Percentiles rank a stretch among this genome's conserved stretches.
These are phyloP conservation scores for Chiridota heheva DNA, from an alignment of 35 echinoderm and acorn worm species.

Conservation along the genomic window DNA sequence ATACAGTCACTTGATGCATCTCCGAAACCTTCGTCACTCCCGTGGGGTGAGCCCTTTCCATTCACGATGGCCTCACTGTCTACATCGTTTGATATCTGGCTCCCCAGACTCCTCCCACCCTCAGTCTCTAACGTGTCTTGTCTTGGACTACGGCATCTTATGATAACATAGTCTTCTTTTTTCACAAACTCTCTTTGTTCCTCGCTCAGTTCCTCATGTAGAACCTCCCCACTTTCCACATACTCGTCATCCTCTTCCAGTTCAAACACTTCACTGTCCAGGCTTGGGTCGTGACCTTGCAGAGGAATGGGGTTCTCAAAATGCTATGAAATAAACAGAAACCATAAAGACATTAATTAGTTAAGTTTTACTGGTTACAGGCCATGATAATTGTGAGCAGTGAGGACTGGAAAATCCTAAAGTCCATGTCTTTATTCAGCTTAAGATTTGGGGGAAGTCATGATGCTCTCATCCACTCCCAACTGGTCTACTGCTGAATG, in stretches of 20 bases:
- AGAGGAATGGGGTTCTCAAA: constrained; percentile 33
- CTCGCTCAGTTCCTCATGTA: constrained; percentile 69
- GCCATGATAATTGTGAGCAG: too few relatives aligned
- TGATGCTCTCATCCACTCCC: too few relatives aligned
- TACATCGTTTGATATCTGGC: constrained; percentile 46
- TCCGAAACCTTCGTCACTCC: constrained; percentile 85
- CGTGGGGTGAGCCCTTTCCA: constrained; percentile 68
- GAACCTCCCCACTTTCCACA: constrained; percentile 70
- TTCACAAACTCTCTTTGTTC: constrained; percentile 81
- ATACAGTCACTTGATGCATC: constrained; percentile 63
- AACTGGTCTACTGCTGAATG: too few relatives aligned
- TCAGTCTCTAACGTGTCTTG: constrained; percentile 82
- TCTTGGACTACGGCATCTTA: constrained; percentile 65
- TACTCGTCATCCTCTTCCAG: constrained; percentile 86
- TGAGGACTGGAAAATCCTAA: too few relatives aligned
- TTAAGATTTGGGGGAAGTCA: too few relatives aligned
- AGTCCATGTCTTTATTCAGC: too few relatives aligned
- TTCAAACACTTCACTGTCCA: constrained; percentile 97
- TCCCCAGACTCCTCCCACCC: constrained; percentile 70
- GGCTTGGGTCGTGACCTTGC: constrained; percentile 71
- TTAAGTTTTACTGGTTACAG: too few relatives aligned
- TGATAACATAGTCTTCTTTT: constrained; percentile 86
- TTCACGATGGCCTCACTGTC: constrained; percentile 33
- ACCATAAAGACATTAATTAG: too few relatives aligned
- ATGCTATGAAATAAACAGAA: too few relatives aligned